Base-by-base conservation (phyloP, 1,140 invertebrate genomes). In the Mya arenaria region DNA sequence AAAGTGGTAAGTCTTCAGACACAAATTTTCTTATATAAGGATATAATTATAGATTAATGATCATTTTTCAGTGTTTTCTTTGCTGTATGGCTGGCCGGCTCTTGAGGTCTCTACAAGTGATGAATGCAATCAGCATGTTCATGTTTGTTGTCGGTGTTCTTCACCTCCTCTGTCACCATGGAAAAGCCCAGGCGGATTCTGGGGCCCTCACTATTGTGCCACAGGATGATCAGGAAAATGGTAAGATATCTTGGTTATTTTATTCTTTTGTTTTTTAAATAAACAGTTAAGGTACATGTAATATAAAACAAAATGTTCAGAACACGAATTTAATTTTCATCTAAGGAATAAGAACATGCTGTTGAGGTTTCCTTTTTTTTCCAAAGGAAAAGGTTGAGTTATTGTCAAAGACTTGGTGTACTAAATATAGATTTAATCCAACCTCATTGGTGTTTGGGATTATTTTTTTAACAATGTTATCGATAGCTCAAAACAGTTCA, bases 201-300 rank as follows among this genome's bases (percentile, higher is more conserved):
- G 84, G 74, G 28, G 80, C 84, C 25, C 69, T 85, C 1, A 80
- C 84, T 19, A 41, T 85, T 25, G 80, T 85, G 6, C 58, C 62
- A 4, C 37, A 72, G 25, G 84, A 85, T 0, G 75, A 80, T n/a
- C n/a, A n/a, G n/a, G n/a, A n/a, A n/a, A n/a, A n/a, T n/a, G n/a
- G n/a, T n/a, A n/a, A n/a, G 62, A 77, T 48, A 39, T 71, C n/a
- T n/a, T n/a, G n/a, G n/a, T n/a, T 77, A 72, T 69, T 81, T 55
- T 60, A 25, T 55, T 25, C 17, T 34, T 0, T 5, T 6, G 30
- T 23, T 23, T 60, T 8, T 60, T 28, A 60, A 10, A 60, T 13
- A 23, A 10, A 10, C 8, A 60, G 8, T 23, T 6, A 60, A 10
- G 10, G 56, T 60, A 19, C 23, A 25, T 60, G n/a, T n/a, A 48